Conservation (phyloP, 1,140 invertebrate genomes). For the Drosophila auraria region DNA sequence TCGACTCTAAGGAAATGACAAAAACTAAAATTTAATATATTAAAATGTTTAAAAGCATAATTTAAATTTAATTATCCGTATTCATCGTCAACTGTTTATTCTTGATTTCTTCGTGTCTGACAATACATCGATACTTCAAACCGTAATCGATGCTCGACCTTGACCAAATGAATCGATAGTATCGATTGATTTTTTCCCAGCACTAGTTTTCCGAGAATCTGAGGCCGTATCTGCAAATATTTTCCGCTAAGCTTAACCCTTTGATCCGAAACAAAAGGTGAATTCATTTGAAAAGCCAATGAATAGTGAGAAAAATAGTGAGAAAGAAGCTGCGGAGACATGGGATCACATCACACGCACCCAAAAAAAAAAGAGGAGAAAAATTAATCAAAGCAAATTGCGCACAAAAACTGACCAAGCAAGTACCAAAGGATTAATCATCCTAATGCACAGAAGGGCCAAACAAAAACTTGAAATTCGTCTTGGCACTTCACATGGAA, state of each 20-base stretch:
- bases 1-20: no score
- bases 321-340: constrained; percentile 43
- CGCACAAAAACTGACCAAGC: constrained; percentile 75
- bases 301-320: no score
- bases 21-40: no score
- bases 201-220: not conserved
- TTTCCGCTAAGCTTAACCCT: constrained; percentile 44
- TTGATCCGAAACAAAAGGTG: constrained; percentile 38
- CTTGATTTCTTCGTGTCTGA: no score
- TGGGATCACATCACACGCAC: constrained; percentile 56
- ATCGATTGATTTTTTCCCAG: no score
- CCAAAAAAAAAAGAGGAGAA: constrained; percentile 21
- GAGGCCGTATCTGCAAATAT: constrained; percentile 11
- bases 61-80: no score
- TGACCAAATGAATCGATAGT: no score
- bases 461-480: constrained; percentile 79
- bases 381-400: constrained; percentile 81
- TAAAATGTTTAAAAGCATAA: no score
- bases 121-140: no score
- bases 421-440: constrained; percentile 70
- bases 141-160: no score
- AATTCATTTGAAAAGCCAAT: constrained; percentile 65
- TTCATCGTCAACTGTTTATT: no score
- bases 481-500: constrained; percentile 69
- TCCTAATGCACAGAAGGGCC: constrained; percentile 48